Base-by-base conservation (phyloP, 2,113 vertebrate genomes). In the Gnathonemus echidnorhynchus region DNA sequence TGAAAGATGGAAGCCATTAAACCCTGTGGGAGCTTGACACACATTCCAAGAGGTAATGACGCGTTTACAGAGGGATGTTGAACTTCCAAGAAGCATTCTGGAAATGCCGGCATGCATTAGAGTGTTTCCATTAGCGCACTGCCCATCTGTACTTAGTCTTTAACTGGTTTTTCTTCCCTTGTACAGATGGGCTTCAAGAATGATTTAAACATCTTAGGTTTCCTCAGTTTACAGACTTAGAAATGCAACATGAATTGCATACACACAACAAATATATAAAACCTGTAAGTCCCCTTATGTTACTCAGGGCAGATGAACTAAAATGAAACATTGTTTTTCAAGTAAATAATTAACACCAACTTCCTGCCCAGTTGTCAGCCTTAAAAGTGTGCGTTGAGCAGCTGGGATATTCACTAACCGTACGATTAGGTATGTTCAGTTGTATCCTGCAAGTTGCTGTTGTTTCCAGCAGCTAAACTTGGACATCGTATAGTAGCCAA, bases 1-100 rank as follows among this genome's bases (percentile, higher is more conserved):
- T 94, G 93, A 95, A 94, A 92, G 91, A 95, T 95, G 92, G 91
- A 45, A 31, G 91, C 92, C 93, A 94, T 95, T 95, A 95, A 91
- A 90, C 89, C 85, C 90, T 89, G 92, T 92, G 91, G 91, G 35
- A 89, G 92, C 93, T 94, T 94, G 93, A 92, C 92, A 93, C 91
- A 91, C 91, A 90, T 86, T 94, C 91, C 58, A 88, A 90, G 74
- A 91, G 89, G 91, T 93, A 94, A 95, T 95, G 94, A 92, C 93
- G 94, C 95, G 48, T 90, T 90, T 52, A 90, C 48, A 56, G 48
- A 88, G 90, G 49, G 49, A 87, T 56, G 86, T 53, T 49, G 31
- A 83, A 77, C 86, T 80, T 70, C 39, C 86, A 80, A 90, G 90
- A 46, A 11, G 66, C 74, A 62, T 89, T 87, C 45, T 66, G 10